phyloP scores from a whole-genome alignment of 2,888 invertebrate genomes.

The Volucella inanis region DNA sequence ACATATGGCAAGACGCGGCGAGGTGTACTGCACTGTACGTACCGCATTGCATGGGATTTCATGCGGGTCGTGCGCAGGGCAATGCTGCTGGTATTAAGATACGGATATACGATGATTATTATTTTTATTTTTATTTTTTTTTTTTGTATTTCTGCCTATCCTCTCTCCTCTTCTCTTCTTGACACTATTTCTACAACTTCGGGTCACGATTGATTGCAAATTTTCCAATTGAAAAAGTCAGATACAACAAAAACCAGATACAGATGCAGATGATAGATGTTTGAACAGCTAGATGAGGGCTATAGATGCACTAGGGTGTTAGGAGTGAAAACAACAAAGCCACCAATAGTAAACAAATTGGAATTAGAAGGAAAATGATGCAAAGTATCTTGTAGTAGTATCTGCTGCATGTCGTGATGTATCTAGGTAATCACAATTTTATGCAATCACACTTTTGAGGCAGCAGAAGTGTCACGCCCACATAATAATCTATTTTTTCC shows the following conservation, averaged over 20 bases:
- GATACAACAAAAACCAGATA: conserved; percentile 1
- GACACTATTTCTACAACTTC: not conserved
- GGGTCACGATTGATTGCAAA: conserved; percentile 74
- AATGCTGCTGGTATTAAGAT: not conserved
- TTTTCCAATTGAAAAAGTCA: conserved; percentile 64
- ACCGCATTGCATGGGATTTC: too few species aligned
- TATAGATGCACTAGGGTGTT: not conserved
- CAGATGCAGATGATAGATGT: conserved; percentile 4
- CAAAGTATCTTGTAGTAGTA: not conserved
- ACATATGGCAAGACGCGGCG: not conserved
- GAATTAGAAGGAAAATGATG: not conserved
- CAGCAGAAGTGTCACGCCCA: conserved; percentile 47
- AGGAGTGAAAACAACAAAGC: not conserved
- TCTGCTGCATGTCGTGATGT: conserved; percentile 2
- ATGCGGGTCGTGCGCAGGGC: conserved; percentile 40
- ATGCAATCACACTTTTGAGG: conserved; percentile 50
- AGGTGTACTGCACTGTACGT: not conserved
- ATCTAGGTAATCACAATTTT: conserved; percentile 50
- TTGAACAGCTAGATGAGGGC: not conserved
- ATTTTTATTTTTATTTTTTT: not conserved
- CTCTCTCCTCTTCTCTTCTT: conserved; percentile 21
- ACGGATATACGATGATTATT: not conserved
- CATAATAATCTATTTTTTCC: conserved; percentile 32
- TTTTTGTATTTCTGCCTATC: not conserved
- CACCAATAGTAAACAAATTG: conserved; percentile 12